Evolutionary conservation across 1,140 invertebrate genomes (phyloP).

Genomic region (Brachionus rubens): DNA sequence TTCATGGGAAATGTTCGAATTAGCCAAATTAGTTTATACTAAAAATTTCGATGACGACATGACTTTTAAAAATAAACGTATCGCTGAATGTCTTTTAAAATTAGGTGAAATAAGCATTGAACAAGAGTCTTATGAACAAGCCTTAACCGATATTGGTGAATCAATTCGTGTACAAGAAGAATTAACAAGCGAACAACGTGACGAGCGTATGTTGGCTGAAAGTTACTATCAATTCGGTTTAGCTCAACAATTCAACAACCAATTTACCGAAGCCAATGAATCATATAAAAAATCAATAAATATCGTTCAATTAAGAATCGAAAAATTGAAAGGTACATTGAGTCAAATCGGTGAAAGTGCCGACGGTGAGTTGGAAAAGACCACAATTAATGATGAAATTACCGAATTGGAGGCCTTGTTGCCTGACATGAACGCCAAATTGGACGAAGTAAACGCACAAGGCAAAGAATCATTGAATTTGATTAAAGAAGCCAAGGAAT

Average conservation of each 20-base stretch:
- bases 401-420: conserved; percentile 25
- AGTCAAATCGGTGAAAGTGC: conserved; percentile 1
- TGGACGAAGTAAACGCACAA: conserved; percentile 34
- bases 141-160: conserved; percentile 17
- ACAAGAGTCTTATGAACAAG: conserved; percentile 44
- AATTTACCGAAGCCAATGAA: conserved; percentile 35
- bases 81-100: conserved; percentile 40
- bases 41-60: conserved; percentile 38
- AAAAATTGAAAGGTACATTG: conserved; percentile 36
- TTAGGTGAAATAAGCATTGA: conserved; percentile 46
- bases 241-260: conserved; percentile 34
- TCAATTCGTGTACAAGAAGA: conserved; percentile 33
- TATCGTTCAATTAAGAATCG: conserved; percentile 43
- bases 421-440: conserved; percentile 44
- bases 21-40: conserved; percentile 62
- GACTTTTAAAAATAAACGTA: conserved; percentile 42
- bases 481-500: conserved; percentile 46
- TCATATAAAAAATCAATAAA: conserved; percentile 40
- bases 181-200: conserved; percentile 45
- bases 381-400: conserved; percentile 40
- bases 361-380: conserved; percentile 32
- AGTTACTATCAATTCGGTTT: conserved; percentile 32
- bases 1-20: conserved; percentile 83
- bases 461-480: conserved; percentile 19
- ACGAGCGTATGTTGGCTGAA: conserved; percentile 39